Conservation (phyloP, 92 coral and sea anemone genomes). For the Heliopora coerulea region DNA sequence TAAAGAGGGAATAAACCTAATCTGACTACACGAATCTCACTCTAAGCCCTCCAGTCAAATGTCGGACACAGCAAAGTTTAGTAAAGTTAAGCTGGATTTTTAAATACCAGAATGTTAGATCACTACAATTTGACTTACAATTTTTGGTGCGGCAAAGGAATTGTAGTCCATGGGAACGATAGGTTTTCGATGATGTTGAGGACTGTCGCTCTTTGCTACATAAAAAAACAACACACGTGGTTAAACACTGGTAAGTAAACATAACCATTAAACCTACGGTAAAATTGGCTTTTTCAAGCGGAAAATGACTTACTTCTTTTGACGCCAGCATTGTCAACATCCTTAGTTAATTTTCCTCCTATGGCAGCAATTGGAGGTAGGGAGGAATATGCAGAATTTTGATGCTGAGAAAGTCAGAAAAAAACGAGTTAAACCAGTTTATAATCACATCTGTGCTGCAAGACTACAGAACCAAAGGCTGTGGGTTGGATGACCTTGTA, state of each 20-base stretch:
- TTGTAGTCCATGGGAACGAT: conserved; percentile 71
- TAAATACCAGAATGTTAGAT: neutral
- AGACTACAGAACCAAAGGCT: too few relatives aligned
- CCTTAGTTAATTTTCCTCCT: conserved; percentile 83
- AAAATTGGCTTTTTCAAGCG: too few relatives aligned
- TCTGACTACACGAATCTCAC: too few relatives aligned
- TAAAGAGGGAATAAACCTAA: too few relatives aligned
- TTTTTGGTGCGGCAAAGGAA: conserved; percentile 69
- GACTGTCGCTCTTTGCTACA: conserved; percentile 98
- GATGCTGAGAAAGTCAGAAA: conserved; percentile 34
- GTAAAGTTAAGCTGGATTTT: too few relatives aligned
- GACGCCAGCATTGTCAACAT: conserved; percentile 78
- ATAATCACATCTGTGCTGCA: conserved; percentile 74
- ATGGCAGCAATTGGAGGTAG: conserved; percentile 89
- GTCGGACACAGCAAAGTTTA: too few relatives aligned
- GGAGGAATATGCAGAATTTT: conserved; percentile 77
- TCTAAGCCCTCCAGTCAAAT: too few relatives aligned
- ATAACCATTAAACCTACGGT: too few relatives aligned
- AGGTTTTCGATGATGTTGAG: conserved; percentile 82
- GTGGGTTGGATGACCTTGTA: too few relatives aligned
- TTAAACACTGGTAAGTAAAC: too few relatives aligned
- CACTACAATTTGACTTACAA: neutral
- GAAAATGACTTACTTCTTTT: conserved; percentile 83
- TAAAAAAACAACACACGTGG: neutral
- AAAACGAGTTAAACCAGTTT: conserved; percentile 66